Percentiles rank a stretch among this genome's conserved stretches.
phyloP scores from a whole-genome alignment of 2,797 vertebrate species.

The Melanotaenia nigrans region DNA sequence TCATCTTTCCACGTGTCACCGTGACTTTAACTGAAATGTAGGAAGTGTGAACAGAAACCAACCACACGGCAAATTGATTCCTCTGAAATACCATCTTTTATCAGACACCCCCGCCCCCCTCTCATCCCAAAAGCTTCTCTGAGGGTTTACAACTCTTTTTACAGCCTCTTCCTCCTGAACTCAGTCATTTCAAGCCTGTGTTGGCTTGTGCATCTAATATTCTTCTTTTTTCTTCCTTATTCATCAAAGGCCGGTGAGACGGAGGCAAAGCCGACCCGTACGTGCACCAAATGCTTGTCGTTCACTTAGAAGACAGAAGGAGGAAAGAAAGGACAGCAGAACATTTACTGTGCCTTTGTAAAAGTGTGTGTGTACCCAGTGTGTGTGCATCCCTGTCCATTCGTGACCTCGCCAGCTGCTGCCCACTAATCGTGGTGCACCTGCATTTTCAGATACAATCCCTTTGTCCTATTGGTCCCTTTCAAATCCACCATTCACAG shows the following conservation, averaged over 20 bases:
- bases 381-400: constrained; percentile 26
- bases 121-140: constrained; percentile 44
- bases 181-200: constrained; percentile 40
- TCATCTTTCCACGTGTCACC: constrained; percentile 7
- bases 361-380: constrained; percentile 9
- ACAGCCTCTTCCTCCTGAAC: constrained; percentile 35
- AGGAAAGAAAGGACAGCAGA: constrained; percentile 38
- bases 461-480: constrained; percentile 73
- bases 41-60: constrained; percentile 37
- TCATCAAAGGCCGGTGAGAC: constrained; percentile 42
- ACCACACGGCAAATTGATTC: constrained; percentile 47
- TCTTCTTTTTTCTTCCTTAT: constrained; percentile 41
- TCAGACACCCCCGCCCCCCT: constrained; percentile 6
- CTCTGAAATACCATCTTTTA: constrained; percentile 38
- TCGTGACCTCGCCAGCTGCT: constrained; percentile 80
- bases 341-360: constrained; percentile 39
- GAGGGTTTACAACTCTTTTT: constrained; percentile 50
- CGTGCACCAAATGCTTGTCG: constrained; percentile 23
- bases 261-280: not conserved
- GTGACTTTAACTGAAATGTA: constrained; percentile 23
- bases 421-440: constrained; percentile 75
- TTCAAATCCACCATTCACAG: constrained; percentile 64
- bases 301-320: constrained; percentile 33
- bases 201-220: constrained; percentile 22
- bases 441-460: constrained; percentile 74